Evolutionary conservation across 2,888 invertebrate species (phyloP).

Genomic region (Lamproptera curius): DNA sequence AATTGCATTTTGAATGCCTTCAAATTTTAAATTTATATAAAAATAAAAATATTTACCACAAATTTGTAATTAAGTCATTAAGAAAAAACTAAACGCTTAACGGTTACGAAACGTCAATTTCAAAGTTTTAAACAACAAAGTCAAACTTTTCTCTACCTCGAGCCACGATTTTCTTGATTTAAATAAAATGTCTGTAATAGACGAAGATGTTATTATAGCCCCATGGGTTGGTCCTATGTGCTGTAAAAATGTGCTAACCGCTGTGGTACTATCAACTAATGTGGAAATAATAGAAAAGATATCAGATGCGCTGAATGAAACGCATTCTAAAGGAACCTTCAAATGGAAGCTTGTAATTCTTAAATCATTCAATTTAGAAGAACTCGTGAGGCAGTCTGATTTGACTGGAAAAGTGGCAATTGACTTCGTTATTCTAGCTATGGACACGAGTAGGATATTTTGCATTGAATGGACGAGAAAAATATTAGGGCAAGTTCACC

Average conservation of each 20-base stretch:
- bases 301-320: constrained; percentile 51
- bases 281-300: constrained; percentile 56
- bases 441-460: constrained; percentile 59
- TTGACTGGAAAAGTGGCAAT: constrained; percentile 57
- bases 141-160: too few species aligned
- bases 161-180: not conserved
- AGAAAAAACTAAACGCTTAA: constrained; percentile 23
- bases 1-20: too few species aligned
- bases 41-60: too few species aligned
- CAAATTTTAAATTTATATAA: too few species aligned
- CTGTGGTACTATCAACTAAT: constrained; percentile 58
- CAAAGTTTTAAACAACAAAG: constrained; percentile 21
- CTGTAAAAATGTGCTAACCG: constrained; percentile 52
- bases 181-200: constrained; percentile 44
- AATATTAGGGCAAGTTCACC: constrained; percentile 55
- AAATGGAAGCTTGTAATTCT: constrained; percentile 59
- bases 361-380: constrained; percentile 51
- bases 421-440: constrained; percentile 60
- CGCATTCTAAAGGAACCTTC: constrained; percentile 50
- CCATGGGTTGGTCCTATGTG: constrained; percentile 64
- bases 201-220: constrained; percentile 46
- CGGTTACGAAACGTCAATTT: constrained; percentile 26
- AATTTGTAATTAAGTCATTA: constrained; percentile 5
- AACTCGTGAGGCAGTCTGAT: constrained; percentile 48
- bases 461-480: constrained; percentile 62